These are phyloP conservation scores for Pavo muticus DNA, from an alignment of 2,113 vertebrate genomes.

Conservation along the genomic window DNA sequence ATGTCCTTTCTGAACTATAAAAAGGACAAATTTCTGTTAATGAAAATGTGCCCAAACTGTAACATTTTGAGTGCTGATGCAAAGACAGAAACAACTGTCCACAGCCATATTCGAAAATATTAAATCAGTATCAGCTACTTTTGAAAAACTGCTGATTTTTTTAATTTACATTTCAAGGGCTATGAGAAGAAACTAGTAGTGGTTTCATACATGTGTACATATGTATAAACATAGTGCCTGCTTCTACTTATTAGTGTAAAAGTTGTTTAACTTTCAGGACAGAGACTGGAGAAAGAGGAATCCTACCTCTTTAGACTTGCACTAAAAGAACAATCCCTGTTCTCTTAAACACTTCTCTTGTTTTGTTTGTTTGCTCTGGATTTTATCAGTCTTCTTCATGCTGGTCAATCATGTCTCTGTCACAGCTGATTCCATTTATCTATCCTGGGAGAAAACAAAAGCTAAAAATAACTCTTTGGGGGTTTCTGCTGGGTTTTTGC, in stretches of 20 bases:
- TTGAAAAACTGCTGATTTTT: neutral
- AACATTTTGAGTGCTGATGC: neutral
- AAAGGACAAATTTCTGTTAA: neutral
- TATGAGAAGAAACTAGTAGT: neutral
- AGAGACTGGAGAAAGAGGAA: constrained; percentile 24
- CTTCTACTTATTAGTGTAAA: neutral
- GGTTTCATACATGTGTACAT: neutral
- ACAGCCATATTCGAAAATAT: neutral
- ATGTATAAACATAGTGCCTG: neutral
- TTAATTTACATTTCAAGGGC: neutral
- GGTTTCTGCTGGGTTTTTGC: constrained; percentile 64
- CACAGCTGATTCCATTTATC: constrained; percentile 73
- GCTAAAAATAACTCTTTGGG: constrained; percentile 69
- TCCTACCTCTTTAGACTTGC: neutral
- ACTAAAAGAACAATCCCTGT: constrained; percentile 39
- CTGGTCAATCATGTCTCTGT: constrained; percentile 62
- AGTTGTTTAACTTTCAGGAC: neutral
- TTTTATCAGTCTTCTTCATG: constrained; percentile 61
- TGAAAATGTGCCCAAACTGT: neutral
- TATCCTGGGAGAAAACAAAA: constrained; percentile 59
- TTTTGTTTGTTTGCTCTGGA: constrained; percentile 70
- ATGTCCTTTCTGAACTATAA: neutral
- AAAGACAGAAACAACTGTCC: neutral
- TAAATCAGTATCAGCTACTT: neutral
- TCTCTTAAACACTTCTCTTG: constrained; percentile 15